Evolutionary conservation across 2,888 invertebrate genomes (phyloP).

Genomic region (Opisthograptis luteolata): DNA sequence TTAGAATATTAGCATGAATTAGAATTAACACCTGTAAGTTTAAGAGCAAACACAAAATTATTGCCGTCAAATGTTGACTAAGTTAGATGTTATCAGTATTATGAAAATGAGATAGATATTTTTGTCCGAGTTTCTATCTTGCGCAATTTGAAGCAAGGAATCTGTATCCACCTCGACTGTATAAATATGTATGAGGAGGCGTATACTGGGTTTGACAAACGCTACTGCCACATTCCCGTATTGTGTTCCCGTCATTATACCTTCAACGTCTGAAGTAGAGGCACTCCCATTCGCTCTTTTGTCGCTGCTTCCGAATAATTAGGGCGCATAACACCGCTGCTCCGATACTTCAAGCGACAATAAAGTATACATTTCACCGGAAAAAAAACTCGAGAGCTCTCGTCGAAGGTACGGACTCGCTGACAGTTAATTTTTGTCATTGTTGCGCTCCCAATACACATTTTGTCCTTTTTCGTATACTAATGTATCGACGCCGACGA

Average conservation of each 20-base stretch:
- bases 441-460: conserved; percentile 59
- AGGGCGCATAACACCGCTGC: conserved; percentile 64
- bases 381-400: conserved; percentile 69
- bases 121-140: conserved; percentile 5
- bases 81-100: conserved; percentile 3
- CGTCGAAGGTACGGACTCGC: conserved; percentile 53
- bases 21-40: conserved; percentile 11
- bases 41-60: conserved; percentile 3
- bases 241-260: conserved; percentile 71
- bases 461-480: conserved; percentile 61
- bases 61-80: conserved; percentile 10
- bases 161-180: conserved; percentile 49
- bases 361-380: conserved; percentile 79
- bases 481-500: conserved; percentile 58
- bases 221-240: conserved; percentile 66
- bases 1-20: conserved; percentile 26
- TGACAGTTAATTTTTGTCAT: conserved; percentile 77
- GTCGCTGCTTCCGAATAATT: conserved; percentile 82
- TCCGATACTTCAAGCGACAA: conserved; percentile 56
- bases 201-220: conserved; percentile 61
- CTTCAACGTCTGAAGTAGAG: conserved; percentile 66
- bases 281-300: conserved; percentile 73
- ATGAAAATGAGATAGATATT: conserved; percentile 6
- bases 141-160: conserved; percentile 20
- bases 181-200: conserved; percentile 80